Percentiles rank a stretch among this genome's conserved stretches.
Evolutionary conservation across 2,888 invertebrate species (phyloP).

Genomic region (Oxyteleia sp.): DNA sequence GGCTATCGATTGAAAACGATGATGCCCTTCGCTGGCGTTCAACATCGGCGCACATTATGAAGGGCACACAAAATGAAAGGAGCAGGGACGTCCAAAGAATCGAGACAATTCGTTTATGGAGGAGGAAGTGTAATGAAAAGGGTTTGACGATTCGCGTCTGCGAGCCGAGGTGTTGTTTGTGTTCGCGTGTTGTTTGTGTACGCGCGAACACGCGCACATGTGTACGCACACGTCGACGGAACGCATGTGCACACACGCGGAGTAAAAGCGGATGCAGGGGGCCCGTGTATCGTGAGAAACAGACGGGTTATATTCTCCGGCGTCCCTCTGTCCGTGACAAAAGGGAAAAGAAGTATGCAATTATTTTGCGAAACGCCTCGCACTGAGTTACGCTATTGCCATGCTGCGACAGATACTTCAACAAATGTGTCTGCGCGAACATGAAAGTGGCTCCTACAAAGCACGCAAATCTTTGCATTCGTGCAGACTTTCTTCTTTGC

Average conservation of each 20-base stretch:
- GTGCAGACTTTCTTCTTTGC: neutral
- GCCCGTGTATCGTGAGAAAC: conserved; percentile 69
- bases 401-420: conserved; percentile 62
- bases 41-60: too few relatives aligned
- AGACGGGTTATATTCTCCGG: conserved; percentile 63
- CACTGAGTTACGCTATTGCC: conserved; percentile 55
- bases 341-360: conserved; percentile 71
- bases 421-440: conserved; percentile 61
- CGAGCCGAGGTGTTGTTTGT: neutral
- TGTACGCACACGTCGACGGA: conserved; percentile 19
- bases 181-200: conserved; percentile 1
- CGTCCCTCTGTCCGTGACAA: conserved; percentile 67
- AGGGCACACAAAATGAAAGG: too few relatives aligned
- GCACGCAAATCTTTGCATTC: conserved; percentile 32
- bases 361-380: conserved; percentile 69
- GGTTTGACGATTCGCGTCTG: conserved; percentile 39
- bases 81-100: conserved; percentile 20
- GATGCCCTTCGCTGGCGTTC: too few relatives aligned
- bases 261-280: conserved; percentile 69
- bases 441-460: conserved; percentile 62
- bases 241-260: conserved; percentile 5
- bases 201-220: conserved; percentile 5
- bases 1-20: too few relatives aligned
- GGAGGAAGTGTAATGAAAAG: conserved; percentile 41
- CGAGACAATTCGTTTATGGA: conserved; percentile 30